Conservation (phyloP, 2,797 vertebrate species). For the Lindbergichthys nudifrons region DNA sequence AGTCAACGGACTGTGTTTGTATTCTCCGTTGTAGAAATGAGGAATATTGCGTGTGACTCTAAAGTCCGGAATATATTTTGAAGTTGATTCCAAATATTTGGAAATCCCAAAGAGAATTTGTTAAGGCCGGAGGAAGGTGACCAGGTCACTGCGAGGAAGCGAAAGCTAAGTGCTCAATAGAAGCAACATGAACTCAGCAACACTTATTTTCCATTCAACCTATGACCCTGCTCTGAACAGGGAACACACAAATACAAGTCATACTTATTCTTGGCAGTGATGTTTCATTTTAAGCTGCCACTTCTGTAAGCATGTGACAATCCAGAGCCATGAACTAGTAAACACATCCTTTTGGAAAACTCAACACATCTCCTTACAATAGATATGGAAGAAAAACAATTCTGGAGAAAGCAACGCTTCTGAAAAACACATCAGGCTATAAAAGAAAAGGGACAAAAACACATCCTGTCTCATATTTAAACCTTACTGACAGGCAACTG, state of each 20-base stretch:
- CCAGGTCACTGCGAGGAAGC: conserved; percentile 48
- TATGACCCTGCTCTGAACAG: conserved; percentile 36
- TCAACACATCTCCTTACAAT: conserved; percentile 52
- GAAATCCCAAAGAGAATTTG: conserved; percentile 30
- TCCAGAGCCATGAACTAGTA: conserved; percentile 46
- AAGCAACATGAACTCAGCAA: conserved; percentile 57
- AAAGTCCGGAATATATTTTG: conserved; percentile 32
- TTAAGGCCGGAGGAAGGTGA: conserved; percentile 52
- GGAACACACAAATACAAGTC: conserved; percentile 53
- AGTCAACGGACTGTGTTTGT: conserved; percentile 3
- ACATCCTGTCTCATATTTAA: conserved; percentile 69
- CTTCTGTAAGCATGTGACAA: conserved; percentile 45
- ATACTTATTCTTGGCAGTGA: conserved; percentile 40
- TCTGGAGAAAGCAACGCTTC: conserved; percentile 33
- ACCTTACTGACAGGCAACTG: conserved; percentile 47
- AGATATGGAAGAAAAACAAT: conserved; percentile 24
- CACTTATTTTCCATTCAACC: conserved; percentile 54
- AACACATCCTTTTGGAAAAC: conserved; percentile 62
- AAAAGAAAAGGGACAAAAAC: conserved; percentile 63
- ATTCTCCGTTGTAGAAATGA: conserved; percentile 13
- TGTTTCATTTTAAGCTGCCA: conserved; percentile 45
- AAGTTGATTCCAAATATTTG: conserved; percentile 36
- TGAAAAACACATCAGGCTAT: conserved; percentile 57
- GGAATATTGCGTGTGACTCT: conserved; percentile 39
- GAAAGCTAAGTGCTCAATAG: conserved; percentile 29